phyloP scores from a whole-genome alignment of 2,888 invertebrate species.

The Ecdyonurus torrentis region DNA sequence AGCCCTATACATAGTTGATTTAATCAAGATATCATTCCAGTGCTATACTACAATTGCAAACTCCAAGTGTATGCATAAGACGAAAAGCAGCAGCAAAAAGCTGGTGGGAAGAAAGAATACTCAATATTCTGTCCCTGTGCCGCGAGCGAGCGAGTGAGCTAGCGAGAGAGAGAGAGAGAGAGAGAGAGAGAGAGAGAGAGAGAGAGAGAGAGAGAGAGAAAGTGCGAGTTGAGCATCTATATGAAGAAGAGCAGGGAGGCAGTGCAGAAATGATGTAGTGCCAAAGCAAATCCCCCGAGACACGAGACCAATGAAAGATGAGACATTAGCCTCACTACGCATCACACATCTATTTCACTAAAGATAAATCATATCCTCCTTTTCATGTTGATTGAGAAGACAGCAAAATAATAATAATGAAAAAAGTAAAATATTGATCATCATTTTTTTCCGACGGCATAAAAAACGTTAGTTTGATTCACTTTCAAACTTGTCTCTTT shows the following conservation, averaged over 20 bases:
- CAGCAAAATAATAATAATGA: too few species aligned
- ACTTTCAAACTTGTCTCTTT: too few species aligned
- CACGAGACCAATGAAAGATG: background rate
- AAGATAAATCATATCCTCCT: background rate
- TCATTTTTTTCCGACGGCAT: too few species aligned
- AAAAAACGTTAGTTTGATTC: too few species aligned
- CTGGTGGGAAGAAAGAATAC: background rate
- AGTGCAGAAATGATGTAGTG: background rate
- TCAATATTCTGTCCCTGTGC: background rate
- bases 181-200: too few species aligned
- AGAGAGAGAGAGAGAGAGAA: too few species aligned
- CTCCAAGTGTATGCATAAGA: background rate
- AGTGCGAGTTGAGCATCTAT: too few species aligned
- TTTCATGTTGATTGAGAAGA: background rate
- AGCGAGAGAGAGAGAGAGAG: too few species aligned
- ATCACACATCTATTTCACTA: background rate
- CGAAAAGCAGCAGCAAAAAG: background rate
- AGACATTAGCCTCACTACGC: background rate
- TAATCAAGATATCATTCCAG: background rate
- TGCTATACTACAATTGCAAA: background rate
- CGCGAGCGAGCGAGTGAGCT: too few species aligned
- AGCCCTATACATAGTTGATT: too few species aligned
- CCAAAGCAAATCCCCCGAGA: background rate
- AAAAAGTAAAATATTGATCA: too few species aligned
- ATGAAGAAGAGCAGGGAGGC: too few species aligned